phyloP scores from a whole-genome alignment of 2,797 vertebrate species.

The Lacerta agilis region DNA sequence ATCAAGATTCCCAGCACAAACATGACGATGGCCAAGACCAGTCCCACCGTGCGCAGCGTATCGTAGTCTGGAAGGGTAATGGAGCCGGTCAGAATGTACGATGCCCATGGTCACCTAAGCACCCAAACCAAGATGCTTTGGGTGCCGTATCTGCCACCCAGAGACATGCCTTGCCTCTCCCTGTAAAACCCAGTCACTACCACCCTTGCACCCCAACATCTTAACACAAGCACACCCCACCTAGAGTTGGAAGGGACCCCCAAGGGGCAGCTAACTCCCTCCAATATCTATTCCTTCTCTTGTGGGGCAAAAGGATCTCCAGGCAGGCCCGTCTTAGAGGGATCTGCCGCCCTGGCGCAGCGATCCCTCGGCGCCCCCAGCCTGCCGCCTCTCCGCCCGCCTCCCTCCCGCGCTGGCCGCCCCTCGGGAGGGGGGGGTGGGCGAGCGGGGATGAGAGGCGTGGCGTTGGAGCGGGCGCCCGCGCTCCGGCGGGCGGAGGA shows the following conservation, averaged over 20 bases:
- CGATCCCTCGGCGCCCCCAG: no score
- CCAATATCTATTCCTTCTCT: neutral
- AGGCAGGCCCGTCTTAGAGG: no score
- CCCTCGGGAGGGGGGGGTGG: no score
- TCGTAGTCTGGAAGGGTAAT: conserved; percentile 64
- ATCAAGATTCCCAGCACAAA: conserved; percentile 71
- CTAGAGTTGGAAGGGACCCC: neutral
- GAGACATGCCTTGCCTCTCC: neutral
- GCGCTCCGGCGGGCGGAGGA: no score
- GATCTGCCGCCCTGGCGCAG: no score
- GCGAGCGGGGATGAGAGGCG: no score
- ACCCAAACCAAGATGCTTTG: neutral
- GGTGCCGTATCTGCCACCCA: neutral
- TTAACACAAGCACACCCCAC: neutral
- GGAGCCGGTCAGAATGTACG: neutral
- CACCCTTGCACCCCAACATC: neutral
- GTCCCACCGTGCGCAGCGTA: conserved; percentile 66
- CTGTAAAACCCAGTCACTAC: neutral
- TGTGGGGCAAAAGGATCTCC: neutral
- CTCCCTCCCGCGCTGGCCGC: no score
- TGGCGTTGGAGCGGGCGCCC: no score
- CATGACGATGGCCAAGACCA: conserved; percentile 70
- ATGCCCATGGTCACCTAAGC: neutral
- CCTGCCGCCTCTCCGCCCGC: no score
- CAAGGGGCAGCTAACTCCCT: no score